Percentiles rank a stretch among this genome's conserved stretches.
These are phyloP conservation scores for Urophycis tenuis DNA, from an alignment of 2,797 vertebrate genomes.

Conservation along the genomic window DNA sequence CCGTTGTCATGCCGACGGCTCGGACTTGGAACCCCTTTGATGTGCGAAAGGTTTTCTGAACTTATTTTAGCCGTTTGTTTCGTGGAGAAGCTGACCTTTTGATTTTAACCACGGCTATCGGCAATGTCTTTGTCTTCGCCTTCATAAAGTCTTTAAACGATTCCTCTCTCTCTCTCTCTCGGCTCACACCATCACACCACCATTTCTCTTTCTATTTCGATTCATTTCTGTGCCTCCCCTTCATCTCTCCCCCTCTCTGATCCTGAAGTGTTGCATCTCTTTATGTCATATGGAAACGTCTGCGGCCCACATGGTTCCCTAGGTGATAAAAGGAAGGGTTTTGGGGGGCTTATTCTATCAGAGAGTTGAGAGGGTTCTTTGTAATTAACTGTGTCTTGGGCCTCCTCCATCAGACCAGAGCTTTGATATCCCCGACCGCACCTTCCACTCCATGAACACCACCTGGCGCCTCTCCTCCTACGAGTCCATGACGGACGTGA, in stretches of 20 bases:
- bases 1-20: background rate
- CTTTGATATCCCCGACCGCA: constrained; percentile 99
- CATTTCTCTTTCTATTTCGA: constrained; percentile 24
- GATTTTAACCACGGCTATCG: background rate
- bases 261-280: constrained; percentile 45
- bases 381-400: constrained; percentile 58
- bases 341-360: constrained; percentile 56
- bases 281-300: constrained; percentile 52
- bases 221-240: constrained; percentile 39
- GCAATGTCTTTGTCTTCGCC: background rate
- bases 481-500: constrained; percentile 98
- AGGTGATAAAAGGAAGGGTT: background rate
- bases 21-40: background rate
- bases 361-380: constrained; percentile 38
- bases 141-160: background rate
- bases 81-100: background rate
- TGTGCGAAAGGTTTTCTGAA: background rate
- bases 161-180: background rate
- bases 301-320: constrained; percentile 47
- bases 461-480: constrained; percentile 97
- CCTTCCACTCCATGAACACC: constrained; percentile 98
- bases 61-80: background rate
- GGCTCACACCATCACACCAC: background rate
- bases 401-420: constrained; percentile 82
- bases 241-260: constrained; percentile 41